Evolutionary conservation across 2,888 invertebrate species (phyloP), one percentile per base, ranked within the genome.

Genomic region (Phortica magna): DNA sequence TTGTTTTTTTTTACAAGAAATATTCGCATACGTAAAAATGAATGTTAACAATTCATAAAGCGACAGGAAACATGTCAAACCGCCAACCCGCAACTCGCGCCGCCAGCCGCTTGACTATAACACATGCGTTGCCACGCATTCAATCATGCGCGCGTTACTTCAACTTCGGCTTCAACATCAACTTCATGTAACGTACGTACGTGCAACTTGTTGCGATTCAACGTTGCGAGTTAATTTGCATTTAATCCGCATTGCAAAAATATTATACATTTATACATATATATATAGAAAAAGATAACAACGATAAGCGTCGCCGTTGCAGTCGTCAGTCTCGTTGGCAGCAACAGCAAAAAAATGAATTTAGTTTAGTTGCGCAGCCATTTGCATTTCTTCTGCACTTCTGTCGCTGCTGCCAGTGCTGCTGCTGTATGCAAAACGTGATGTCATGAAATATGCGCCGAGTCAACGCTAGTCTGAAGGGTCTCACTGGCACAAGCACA

Each of bases 161-260:
- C 4, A 61, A 22, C 61, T 61, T 22, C 61, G 22, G 61, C 61
- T 5, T 17, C 61, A 14, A 22, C 55, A 17, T 14, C 55, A 3
- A n/a, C 55, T 31, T 31, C 31, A 31, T 31, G 31, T 31, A 57
- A 53, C 43, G 57, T 70, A 59, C 42, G 81, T 85, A 85, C 85
- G 87, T 85, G 84, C 85, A 85, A 87, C 85, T 85, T 85, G 85
- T 87, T 83, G 85, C 81, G 22, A 78, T 57, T 73, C 59, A 78
- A 68, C 74, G 64, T 79, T 77, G 75, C 12, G 80, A 84, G 79
- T 84, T 85, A 85, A 85, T 86, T 87, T 87, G 84, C 86, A 86
- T 87, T 86, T 87, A 84, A 84, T 82, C 84, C 84, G 81, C 80
- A 72, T 81, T 75, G 74, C 75, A 74, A 78, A 78, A 74, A 55